Evolutionary conservation across 2,797 vertebrate genomes (phyloP), one percentile per base, ranked within the genome.

Genomic region (Acestrorhynchus altus): DNA sequence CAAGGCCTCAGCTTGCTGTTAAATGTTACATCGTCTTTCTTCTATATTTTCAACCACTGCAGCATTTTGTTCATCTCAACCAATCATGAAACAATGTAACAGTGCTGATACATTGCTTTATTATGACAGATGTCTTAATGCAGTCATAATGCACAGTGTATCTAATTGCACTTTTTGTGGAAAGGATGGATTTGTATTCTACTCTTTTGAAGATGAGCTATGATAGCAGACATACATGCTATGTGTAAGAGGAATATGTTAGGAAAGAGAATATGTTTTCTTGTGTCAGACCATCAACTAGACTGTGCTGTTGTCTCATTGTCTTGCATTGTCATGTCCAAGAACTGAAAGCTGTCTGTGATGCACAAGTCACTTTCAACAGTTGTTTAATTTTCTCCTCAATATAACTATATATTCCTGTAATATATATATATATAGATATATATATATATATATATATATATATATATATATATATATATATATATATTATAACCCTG

Each of bases 1-100:
- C 26, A 72, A 44, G 31, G 26, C 7, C 63, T 22, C 20, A 47
- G 10, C 24, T 40, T 6, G 0, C 28, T 78, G 35, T 39, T 72
- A 65, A 56, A 47, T 8, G 20, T 35, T 31, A 46, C 12, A 46
- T 60, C 22, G 4, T 35, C 18, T 6, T 47, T 66, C 44, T 46
- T 46, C 44, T 46, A n/a, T n/a, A n/a, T 67, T 16, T 66, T 42
- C 10, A n/a, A n/a, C n/a, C n/a, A n/a, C 44, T 54, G 0, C 31
- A 49, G 9, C 39, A 26, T 68, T 46, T 57, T 47, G 24, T 47
- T 57, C 20, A 52, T 71, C 71, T 64, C 35, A 73, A 73, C 26
- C 72, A 78, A 66, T 66, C 20, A 51, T 39, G 56, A 60, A 60
- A 68, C 28, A 79, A 24, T 40, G 66, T 42, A 73, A 8, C 8